Evolutionary conservation across 2,888 invertebrate genomes (phyloP), one percentile per base, ranked within the genome.

Genomic region (Dusona sp.): DNA sequence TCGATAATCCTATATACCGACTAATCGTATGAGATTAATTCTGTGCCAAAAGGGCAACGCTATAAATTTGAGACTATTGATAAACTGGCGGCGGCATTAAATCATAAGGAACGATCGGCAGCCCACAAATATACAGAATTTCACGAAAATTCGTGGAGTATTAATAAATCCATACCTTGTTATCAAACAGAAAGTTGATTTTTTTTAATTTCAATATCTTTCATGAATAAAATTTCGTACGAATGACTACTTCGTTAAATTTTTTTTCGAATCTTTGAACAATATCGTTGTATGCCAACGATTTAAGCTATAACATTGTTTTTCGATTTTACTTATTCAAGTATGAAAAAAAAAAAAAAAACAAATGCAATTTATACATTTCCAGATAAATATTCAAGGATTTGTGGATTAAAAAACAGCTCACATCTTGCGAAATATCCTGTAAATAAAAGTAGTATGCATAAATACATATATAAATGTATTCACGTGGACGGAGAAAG

Each of bases 31-130:
- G 33, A 51, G 22, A 51, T 64, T 64, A 33, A 54, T 75, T 48
- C 38, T 48, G 33, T 33, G 74, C 61, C 29, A 48, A 70, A 48
- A 70, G 22, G 19, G 7, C 70, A 48, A 19, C 38, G 48, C 48
- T 48, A 48, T 70, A 70, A 70, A 70, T 70, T 48, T 16, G 29
- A 48, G 70, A 33, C 48, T 70, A 48, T 70, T 29, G 48, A 54
- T 29, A 70, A 48, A 45, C 29, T 48, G 70, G 45, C 29, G 29
- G 70, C 22, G 25, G 70, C 48, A 3, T 48, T 70, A 11, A 70
- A 70, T 48, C 45, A n/a, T 48, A 70, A 70, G 38, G 29, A 29
- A 9, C 19, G 29, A 70, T 48, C 70, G 48, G 48, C 29, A 48
- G 70, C 29, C 70, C 48, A 48, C 29, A 48, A 48, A 29, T 29